phyloP scores from a whole-genome alignment of 2,888 invertebrate species.

The Rhagonycha lutea region DNA sequence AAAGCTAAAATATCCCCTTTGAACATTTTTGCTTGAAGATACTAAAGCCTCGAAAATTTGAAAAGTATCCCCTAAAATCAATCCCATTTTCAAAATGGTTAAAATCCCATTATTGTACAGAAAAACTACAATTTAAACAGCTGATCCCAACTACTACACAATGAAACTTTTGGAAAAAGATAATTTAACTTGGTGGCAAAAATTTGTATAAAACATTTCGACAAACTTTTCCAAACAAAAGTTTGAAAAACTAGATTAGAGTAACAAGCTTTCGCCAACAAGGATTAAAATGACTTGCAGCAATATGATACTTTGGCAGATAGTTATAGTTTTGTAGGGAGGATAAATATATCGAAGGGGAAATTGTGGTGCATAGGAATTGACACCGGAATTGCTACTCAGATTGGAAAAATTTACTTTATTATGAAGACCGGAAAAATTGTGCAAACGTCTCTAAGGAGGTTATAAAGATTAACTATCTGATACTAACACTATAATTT shows the following conservation, averaged over 20 bases:
- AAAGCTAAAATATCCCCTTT: neutral
- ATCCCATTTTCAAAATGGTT: neutral
- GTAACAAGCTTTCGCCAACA: neutral
- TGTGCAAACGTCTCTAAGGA: neutral
- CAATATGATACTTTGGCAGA: neutral
- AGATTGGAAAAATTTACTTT: neutral
- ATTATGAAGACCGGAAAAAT: neutral
- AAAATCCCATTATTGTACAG: too few relatives aligned
- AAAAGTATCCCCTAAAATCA: neutral
- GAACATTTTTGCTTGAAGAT: neutral
- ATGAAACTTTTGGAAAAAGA: too few relatives aligned
- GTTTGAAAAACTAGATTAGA: neutral
- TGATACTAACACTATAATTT: neutral
- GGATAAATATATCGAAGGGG: neutral
- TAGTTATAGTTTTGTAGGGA: neutral
- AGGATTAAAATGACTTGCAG: neutral
- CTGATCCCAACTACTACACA: too few relatives aligned
- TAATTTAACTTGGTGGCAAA: too few relatives aligned
- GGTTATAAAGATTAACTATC: neutral
- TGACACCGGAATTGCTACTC: neutral
- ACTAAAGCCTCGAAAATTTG: neutral
- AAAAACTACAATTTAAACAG: too few relatives aligned
- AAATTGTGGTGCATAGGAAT: neutral
- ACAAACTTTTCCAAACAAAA: neutral
- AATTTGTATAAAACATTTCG: neutral